Evolutionary conservation across 2,888 invertebrate genomes (phyloP).

Genomic region (Agrotis clavis): DNA sequence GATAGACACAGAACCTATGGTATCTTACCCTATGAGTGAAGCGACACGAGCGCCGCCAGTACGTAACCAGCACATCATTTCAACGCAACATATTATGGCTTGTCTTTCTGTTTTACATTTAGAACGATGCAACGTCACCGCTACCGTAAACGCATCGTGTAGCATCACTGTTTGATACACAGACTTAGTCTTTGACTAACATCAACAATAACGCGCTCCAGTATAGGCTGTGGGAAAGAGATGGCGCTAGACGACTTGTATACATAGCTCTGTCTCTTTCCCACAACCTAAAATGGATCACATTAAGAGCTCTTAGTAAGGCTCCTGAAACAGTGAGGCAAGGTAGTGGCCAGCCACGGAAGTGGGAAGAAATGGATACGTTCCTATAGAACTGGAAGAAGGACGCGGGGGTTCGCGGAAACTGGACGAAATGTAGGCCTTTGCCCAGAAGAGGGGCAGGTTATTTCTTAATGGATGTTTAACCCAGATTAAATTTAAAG

Average conservation of each 20-base stretch:
- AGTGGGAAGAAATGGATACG: background rate
- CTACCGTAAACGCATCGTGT: background rate
- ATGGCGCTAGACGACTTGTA: too few species aligned
- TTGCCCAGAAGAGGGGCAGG: background rate
- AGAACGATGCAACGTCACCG: background rate
- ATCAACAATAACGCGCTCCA: background rate
- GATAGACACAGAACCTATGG: constrained; percentile 18
- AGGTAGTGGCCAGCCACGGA: background rate
- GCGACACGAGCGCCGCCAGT: background rate
- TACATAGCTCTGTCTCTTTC: too few species aligned
- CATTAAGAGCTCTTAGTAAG: too few species aligned
- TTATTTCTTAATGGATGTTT: background rate
- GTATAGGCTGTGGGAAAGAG: too few species aligned
- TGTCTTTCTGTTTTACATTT: background rate
- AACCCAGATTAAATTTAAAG: background rate
- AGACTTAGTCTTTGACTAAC: constrained; percentile 3
- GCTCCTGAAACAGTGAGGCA: too few species aligned
- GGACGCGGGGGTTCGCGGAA: background rate
- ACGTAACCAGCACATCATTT: background rate
- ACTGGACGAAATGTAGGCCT: background rate
- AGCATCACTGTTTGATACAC: background rate
- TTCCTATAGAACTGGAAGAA: background rate
- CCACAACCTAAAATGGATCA: too few species aligned
- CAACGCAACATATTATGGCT: background rate
- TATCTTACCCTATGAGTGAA: constrained; percentile 1